phyloP scores from a whole-genome alignment of 2,888 invertebrate genomes.

The Oegoconia quadripuncta region DNA sequence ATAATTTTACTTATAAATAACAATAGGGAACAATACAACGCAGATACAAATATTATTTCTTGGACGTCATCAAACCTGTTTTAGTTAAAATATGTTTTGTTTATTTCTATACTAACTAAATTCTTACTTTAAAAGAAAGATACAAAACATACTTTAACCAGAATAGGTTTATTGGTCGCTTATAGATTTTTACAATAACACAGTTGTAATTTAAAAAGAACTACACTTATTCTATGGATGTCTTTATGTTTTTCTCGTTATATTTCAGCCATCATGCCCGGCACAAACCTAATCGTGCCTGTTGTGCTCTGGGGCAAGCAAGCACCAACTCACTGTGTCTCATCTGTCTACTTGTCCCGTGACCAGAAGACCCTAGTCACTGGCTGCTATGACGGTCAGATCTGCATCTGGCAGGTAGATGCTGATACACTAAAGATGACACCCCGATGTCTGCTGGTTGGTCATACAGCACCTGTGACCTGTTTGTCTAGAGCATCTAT shows the following conservation, averaged over 20 bases:
- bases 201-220: no score
- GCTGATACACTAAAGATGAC: constrained; percentile 92
- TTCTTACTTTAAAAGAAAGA: no score
- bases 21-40: no score
- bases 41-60: no score
- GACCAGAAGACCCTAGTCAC: constrained; percentile 96
- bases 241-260: no score
- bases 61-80: no score
- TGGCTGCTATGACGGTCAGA: constrained; percentile 98
- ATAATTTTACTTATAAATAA: no score
- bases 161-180: no score
- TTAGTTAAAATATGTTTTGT: no score
- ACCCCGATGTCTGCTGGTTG: constrained; percentile 93
- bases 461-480: constrained; percentile 96
- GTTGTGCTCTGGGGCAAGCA: constrained; percentile 98
- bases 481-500: constrained; percentile 92
- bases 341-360: constrained; percentile 93
- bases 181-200: no score
- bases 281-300: constrained; percentile 96
- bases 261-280: constrained; percentile 84
- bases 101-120: no score
- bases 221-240: background rate
- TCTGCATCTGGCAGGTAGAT: constrained; percentile 93
- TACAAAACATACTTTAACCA: no score
- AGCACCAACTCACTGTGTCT: constrained; percentile 98